Evolutionary conservation across 2,113 vertebrate genomes (phyloP), one percentile per base, ranked within the genome.

Genomic region (Grallaria varia): DNA sequence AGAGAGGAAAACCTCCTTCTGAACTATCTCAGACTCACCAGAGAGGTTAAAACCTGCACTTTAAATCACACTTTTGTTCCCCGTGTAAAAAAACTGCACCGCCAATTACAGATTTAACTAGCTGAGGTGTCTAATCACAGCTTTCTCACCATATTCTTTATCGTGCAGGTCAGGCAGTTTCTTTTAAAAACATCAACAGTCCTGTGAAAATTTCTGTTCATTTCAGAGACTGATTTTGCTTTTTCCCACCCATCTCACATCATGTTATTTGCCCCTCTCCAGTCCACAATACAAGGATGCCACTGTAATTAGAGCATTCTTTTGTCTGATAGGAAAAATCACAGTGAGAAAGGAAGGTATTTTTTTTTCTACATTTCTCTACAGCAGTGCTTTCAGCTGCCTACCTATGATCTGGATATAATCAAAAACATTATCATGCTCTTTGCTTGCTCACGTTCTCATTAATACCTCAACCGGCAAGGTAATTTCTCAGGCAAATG

Each of bases 401-500:
- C 49, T 28, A 89, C 39, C 84, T 95, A 77, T n/a, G 4, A 94
- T 81, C 27, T 72, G 68, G 44, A 88, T 76, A 82, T 86, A 95
- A 97, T 93, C 13, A 94, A 85, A 90, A 90, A 63, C 56, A 92
- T 80, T 75, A 89, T 72, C 60, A 44, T 59, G 77, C 9, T 94
- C 62, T 89, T 92, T 93, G 78, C 56, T 93, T 81, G 83, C 88
- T 96, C 96, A 89, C 66, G 19, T 95, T 90, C 84, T 92, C 73
- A 88, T 93, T 97, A 97, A 96, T 88, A 94, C 64, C 44, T 93
- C 72, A 74, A 53, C 81, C 63, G 58, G 75, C 68, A 94, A 94
- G 83, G 92, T 93, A 93, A 96, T 96, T 96, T 96, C 86, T 94
- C 90, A 95, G 89, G 50, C 76, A 91, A 95, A 37, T 7, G 22